Conservation (phyloP, 2,113 vertebrate species). For the Oophaga pumilio region DNA sequence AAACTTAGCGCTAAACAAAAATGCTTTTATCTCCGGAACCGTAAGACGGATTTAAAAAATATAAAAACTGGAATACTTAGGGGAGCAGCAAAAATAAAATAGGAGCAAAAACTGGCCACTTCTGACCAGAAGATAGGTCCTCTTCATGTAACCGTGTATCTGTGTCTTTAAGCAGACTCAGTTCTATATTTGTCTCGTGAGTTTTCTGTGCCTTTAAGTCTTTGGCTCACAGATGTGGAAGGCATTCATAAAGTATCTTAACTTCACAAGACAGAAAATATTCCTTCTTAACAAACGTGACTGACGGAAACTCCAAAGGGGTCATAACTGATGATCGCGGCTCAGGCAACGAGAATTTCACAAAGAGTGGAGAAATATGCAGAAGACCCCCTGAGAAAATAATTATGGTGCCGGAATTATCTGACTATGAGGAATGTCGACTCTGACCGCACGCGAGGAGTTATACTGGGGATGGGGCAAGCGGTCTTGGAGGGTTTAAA, state of each 20-base stretch:
- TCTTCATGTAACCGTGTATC: too few species aligned
- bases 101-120: too few species aligned
- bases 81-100: too few species aligned
- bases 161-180: background rate
- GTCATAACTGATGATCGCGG: background rate
- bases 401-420: background rate
- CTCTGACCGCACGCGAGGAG: background rate
- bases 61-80: too few species aligned
- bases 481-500: background rate
- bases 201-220: background rate
- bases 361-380: background rate
- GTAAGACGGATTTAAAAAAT: too few species aligned
- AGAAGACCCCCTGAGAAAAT: background rate
- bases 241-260: background rate
- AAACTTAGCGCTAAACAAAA: too few species aligned
- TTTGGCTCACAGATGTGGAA: background rate
- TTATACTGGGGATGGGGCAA: background rate
- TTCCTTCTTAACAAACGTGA: conserved; percentile 2
- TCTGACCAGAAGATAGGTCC: too few species aligned
- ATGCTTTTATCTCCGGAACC: too few species aligned
- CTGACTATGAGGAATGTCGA: background rate
- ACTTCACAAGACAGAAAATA: background rate
- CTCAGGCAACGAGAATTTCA: background rate
- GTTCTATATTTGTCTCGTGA: background rate
- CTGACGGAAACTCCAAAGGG: background rate